Base-by-base conservation (phyloP, 1,140 invertebrate genomes). In the Diuraphis noxia region DNA sequence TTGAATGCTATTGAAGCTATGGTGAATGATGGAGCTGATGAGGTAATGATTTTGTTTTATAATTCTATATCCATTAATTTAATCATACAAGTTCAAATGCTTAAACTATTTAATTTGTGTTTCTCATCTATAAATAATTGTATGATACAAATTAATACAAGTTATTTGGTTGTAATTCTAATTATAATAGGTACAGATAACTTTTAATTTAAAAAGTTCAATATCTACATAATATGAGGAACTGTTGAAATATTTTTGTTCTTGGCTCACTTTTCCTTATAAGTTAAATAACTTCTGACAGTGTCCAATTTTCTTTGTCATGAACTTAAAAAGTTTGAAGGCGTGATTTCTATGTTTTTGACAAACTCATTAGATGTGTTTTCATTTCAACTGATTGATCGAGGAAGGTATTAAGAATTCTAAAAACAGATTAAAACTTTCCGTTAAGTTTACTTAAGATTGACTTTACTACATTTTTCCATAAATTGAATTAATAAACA, bases 21-120 rank as follows among this genome's bases (percentile, higher is more conserved):
- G 98, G 96, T 98, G 89, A 95, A 96, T 93, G 97, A 98, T 94
- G 97, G 97, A 94, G 99, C 99, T 92, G 98, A 99, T 95, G 99
- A 99, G 95, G 98, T 96, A 94, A 93, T n/a, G 93, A 93, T 91
- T 82, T 38, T 41, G 21, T 81, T 40, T 38, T 1, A 40, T 40
- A 81, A 38, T 34, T 79, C 7, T 38, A 38, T 38, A 79, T 23
- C 4, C 6, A 79, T 23, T 38, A 36, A 23, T 79, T 23, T 77
- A 77, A 77, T 36, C 2, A 36, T 79, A 4, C 6, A 19, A 79
- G 34, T 36, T 79, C 17, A n/a, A n/a, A n/a, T n/a, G 25, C 30
- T 17, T n/a, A 72, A 72, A 63, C 56, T 52, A 52, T 8, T 8
- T 63, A 63, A 63, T 63, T 9, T 5, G 19, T 19, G 34, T 72